Conservation (phyloP, 2,888 invertebrate species). For the Mythimna impura region DNA sequence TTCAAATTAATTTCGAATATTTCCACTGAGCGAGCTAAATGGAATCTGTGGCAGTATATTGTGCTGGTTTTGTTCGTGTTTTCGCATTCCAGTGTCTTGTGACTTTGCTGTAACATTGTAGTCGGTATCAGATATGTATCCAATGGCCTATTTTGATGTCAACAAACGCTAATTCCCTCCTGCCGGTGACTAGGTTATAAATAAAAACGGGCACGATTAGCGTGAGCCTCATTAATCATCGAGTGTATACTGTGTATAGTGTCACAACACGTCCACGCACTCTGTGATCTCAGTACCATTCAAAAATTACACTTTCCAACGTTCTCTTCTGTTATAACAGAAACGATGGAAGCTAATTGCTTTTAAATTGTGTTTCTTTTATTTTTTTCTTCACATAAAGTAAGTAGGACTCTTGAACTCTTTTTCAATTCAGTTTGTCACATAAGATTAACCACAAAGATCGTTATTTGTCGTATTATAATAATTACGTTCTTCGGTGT, state of each 20-base stretch:
- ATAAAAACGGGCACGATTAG: slow-evolving; percentile 83
- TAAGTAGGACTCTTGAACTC: slow-evolving; percentile 65
- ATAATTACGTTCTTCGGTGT: slow-evolving; percentile 37
- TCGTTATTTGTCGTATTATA: slow-evolving; percentile 57
- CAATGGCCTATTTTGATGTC: slow-evolving; percentile 83
- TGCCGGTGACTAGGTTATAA: slow-evolving; percentile 78
- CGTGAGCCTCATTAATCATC: slow-evolving; percentile 84
- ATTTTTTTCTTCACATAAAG: slow-evolving; percentile 58
- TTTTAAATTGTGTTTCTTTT: slow-evolving; percentile 73
- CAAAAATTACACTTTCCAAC: slow-evolving; percentile 75
- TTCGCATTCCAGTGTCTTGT: slow-evolving; percentile 42
- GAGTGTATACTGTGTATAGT: slow-evolving; percentile 82
- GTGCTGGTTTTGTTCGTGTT: slow-evolving; percentile 35
- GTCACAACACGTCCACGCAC: slow-evolving; percentile 84
- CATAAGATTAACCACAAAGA: slow-evolving; percentile 59
- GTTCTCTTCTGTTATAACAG: slow-evolving; percentile 66
- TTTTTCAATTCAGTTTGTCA: slow-evolving; percentile 64
- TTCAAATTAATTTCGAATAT: slow-evolving; percentile 35
- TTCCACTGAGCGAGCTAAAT: slow-evolving; percentile 15
- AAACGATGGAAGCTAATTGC: slow-evolving; percentile 76
- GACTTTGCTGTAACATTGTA: slow-evolving; percentile 40
- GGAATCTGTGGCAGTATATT: slow-evolving; percentile 22
- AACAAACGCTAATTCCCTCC: slow-evolving; percentile 78
- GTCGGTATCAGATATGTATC: slow-evolving; percentile 65
- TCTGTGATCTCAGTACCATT: slow-evolving; percentile 83